A percentile compares a stretch with the other conserved stretches of the same genome.
phyloP scores from a whole-genome alignment of 2,797 vertebrate species.

The Eospalax fontanierii region DNA sequence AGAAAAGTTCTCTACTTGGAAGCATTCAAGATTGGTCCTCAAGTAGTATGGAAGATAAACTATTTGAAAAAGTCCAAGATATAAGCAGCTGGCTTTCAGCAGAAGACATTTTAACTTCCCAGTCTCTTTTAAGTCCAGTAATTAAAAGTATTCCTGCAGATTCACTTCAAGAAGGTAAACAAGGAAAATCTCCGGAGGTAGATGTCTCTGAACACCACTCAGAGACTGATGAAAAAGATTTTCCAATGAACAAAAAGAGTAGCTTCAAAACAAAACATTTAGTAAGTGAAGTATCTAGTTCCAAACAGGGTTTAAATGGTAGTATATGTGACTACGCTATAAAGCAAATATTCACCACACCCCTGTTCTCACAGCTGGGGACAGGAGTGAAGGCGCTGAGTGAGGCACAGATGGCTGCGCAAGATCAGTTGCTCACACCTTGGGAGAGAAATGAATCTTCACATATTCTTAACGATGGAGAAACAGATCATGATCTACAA shows the following conservation, averaged over 20 bases:
- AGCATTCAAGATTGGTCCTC: neutral
- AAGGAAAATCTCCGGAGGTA: constrained; percentile 50
- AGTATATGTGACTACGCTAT: neutral
- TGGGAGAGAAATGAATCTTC: constrained; percentile 25
- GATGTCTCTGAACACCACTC: constrained; percentile 39
- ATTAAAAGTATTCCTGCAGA: constrained; percentile 61
- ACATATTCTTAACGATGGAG: constrained; percentile 14
- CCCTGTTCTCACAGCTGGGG: neutral
- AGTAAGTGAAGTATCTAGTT: constrained; percentile 32
- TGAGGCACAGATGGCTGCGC: neutral
- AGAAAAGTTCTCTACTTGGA: constrained; percentile 30
- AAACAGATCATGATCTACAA: constrained; percentile 46
- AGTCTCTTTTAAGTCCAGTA: constrained; percentile 66
- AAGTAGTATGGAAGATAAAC: constrained; percentile 23
- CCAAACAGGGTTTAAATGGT: neutral
- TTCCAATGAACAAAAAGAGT: constrained; percentile 66
- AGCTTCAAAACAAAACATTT: constrained; percentile 80
- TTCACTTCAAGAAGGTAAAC: constrained; percentile 35
- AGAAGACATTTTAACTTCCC: constrained; percentile 65
- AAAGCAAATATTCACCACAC: constrained; percentile 79
- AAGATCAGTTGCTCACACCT: neutral
- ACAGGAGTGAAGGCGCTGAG: neutral
- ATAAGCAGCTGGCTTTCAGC: constrained; percentile 62
- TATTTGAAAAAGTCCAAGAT: constrained; percentile 54
- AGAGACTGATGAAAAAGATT: constrained; percentile 16